These are phyloP conservation scores for Bombus polaris DNA, from an alignment of 1,140 invertebrate species.

Conservation along the genomic window DNA sequence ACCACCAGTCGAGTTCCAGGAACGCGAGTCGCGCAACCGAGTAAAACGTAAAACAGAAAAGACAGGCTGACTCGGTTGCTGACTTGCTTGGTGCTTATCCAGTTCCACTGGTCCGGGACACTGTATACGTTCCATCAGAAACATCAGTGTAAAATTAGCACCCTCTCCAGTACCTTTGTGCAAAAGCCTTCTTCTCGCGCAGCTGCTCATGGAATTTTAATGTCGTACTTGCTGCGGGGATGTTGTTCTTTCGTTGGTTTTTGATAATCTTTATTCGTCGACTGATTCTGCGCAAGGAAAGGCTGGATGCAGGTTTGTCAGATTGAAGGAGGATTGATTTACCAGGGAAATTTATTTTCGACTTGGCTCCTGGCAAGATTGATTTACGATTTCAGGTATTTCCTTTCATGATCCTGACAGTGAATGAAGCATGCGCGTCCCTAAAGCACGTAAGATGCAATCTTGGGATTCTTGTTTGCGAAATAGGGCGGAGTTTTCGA, in stretches of 20 bases:
- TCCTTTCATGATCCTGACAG: not conserved
- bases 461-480: not conserved
- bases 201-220: not conserved
- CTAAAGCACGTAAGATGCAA: no score
- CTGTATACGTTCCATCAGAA: slow-evolving; percentile 15
- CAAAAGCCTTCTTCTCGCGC: not conserved
- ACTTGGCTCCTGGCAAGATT: no score
- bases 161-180: not conserved
- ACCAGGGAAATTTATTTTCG: not conserved
- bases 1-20: not conserved
- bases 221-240: not conserved
- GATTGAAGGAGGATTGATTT: not conserved
- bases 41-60: slow-evolving; percentile 10
- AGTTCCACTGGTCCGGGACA: not conserved
- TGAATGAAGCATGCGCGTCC: not conserved
- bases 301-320: not conserved
- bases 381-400: not conserved
- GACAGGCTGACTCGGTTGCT: not conserved
- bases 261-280: not conserved
- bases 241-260: not conserved
- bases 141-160: slow-evolving; percentile 14
- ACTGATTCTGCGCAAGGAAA: not conserved
- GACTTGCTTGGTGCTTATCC: not conserved
- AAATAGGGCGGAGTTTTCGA: not conserved
- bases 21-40: slow-evolving; percentile 3